These are phyloP conservation scores for Cosmia trapezina DNA, from an alignment of 2,888 invertebrate species.

Conservation along the genomic window DNA sequence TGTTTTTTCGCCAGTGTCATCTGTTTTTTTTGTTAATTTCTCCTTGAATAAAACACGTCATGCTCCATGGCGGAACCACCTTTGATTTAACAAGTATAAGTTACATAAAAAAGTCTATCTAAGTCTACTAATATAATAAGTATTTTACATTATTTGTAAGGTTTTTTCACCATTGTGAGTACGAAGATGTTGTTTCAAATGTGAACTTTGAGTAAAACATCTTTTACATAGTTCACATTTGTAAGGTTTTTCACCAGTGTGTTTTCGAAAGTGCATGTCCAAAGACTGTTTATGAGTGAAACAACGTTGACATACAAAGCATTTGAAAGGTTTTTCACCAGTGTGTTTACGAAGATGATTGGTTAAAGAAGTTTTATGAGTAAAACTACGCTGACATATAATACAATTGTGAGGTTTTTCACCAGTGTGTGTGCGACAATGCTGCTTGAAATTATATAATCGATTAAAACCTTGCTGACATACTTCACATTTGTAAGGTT, in stretches of 20 bases:
- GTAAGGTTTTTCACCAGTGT: constrained; percentile 38
- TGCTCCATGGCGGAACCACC: too few relatives aligned
- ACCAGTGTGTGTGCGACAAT: constrained; percentile 17
- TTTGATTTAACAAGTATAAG: too few relatives aligned
- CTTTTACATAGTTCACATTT: constrained; percentile 22
- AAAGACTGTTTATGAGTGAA: constrained; percentile 10
- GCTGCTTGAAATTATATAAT: constrained; percentile 11
- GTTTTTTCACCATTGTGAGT: constrained; percentile 23
- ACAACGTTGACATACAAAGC: constrained; percentile 15
- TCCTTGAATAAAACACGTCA: too few relatives aligned
- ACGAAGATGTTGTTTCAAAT: constrained; percentile 24
- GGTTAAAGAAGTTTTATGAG: constrained; percentile 12
- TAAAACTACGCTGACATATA: constrained; percentile 7
- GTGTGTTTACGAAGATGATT: constrained; percentile 21
- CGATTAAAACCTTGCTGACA: constrained; percentile 23
- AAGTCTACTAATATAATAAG: too few relatives aligned
- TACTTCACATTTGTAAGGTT: neutral
- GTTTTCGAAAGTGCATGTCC: constrained; percentile 18
- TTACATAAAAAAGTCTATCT: too few relatives aligned
- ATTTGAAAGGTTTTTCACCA: constrained; percentile 24
- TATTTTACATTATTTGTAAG: neutral
- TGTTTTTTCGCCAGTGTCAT: too few relatives aligned
- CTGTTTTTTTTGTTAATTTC: too few relatives aligned
- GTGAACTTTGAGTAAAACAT: constrained; percentile 19
- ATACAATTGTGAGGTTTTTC: constrained; percentile 19